Conservation (phyloP, 1,140 invertebrate genomes). For the Drosophila mojavensis region DNA sequence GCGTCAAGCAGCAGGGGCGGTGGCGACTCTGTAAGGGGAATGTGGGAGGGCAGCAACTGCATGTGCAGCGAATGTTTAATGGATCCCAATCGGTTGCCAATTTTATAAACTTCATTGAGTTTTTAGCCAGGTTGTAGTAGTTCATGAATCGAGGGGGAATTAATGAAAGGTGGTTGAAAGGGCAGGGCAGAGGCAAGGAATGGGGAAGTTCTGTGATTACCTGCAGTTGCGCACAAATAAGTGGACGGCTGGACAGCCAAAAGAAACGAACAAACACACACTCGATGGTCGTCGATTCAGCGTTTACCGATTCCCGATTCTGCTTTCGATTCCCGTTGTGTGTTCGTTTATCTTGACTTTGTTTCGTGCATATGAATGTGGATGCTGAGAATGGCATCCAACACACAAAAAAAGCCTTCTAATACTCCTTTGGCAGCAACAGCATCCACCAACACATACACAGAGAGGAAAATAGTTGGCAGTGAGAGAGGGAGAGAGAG, state of each 20-base stretch:
- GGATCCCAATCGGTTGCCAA: conserved; percentile 13
- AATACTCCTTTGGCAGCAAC: conserved; percentile 44
- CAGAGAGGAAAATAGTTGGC: background rate
- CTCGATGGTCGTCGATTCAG: conserved; percentile 33
- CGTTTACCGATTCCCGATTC: conserved; percentile 35
- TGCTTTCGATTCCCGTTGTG: conserved; percentile 28
- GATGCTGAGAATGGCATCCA: conserved; percentile 44
- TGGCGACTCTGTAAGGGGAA: conserved; percentile 1
- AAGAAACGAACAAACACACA: conserved; percentile 31
- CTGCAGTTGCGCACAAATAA: conserved; percentile 75
- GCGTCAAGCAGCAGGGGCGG: conserved; percentile 20
- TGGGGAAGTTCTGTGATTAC: conserved; percentile 48
- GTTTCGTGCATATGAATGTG: conserved; percentile 27
- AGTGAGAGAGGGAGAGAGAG: background rate
- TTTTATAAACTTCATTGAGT: conserved; percentile 46
- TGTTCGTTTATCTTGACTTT: conserved; percentile 39
- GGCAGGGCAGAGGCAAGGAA: background rate
- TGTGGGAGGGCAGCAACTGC: conserved; percentile 1
- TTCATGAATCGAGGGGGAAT: conserved; percentile 7
- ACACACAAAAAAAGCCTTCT: conserved; percentile 22
- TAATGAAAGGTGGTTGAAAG: background rate
- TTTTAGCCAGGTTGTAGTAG: conserved; percentile 22
- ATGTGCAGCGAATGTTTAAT: conserved; percentile 48
- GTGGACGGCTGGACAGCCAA: conserved; percentile 24
- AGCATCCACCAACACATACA: conserved; percentile 35